Evolutionary conservation across 2,113 vertebrate genomes (phyloP), one percentile per base, ranked within the genome.

Genomic region (Reinhardtius hippoglossoides): DNA sequence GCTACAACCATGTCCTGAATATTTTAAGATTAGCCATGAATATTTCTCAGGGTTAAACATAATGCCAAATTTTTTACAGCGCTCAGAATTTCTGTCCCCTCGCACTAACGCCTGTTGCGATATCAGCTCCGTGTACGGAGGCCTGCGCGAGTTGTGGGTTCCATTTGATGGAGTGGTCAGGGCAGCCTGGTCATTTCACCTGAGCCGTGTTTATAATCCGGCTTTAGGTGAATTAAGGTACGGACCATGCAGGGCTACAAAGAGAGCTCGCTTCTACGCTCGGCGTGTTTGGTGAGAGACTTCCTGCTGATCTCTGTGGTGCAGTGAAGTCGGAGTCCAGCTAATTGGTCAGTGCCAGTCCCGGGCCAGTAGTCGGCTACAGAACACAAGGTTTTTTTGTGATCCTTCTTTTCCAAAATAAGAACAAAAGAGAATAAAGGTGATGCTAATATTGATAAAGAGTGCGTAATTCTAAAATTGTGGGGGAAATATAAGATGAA

Each of bases 151-250:
- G 46, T 31, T n/a, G n/a, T 24, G 27, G 15, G 60, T 62, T 66
- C 44, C 10, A 14, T 67, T 69, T 60, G 67, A 74, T 60, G 78
- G 67, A 68, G 57, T 2, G 21, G 61, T 58, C 73, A 20, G 48
- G 10, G 61, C 18, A 48, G 58, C 61, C 60, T 26, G 72, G 61
- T 67, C 72, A 46, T 80, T 77, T 76, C 71, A 85, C 78, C 73
- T 80, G 44, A 79, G 70, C 78, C 18, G 10, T 37, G 8, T 21
- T 63, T 73, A 35, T 73, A 89, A 81, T 83, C 79, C 21, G 1
- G 62, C 62, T 85, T 72, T 75, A 69, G 60, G 67, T 70, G 79
- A 84, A 85, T 82, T 72, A 76, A 54, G 50, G 82, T 71, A 12
- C 23, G 59, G 59, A 44, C 21, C 15, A 18, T 50, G 46, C 16